A percentile compares a stretch with the other conserved stretches of the same genome.
Conservation (phyloP, 35 echinoderm and acorn worm species). For the Apostichopus parvimensis region DNA sequence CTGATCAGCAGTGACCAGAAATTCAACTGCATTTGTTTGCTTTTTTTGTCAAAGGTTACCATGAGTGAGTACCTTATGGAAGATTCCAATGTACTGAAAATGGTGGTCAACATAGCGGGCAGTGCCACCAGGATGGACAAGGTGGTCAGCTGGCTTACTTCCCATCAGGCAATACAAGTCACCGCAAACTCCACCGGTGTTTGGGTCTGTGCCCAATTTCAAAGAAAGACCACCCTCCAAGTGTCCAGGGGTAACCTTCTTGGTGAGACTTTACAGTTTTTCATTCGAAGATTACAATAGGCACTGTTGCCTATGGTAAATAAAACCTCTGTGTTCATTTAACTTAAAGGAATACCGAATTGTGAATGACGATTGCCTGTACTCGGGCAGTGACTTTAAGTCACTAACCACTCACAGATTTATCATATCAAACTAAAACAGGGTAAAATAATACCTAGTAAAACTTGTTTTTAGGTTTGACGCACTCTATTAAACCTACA, state of each 20-base stretch:
- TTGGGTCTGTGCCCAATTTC: conserved; percentile 90
- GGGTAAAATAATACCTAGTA: too few species aligned
- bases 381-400: too few species aligned
- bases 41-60: conserved; percentile 48
- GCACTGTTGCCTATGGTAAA: too few species aligned
- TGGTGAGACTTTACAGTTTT: conserved; percentile 35
- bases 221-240: conserved; percentile 86
- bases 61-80: conserved; percentile 99
- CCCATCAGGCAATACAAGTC: conserved; percentile 68
- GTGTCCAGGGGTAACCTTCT: conserved; percentile 90
- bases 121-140: conserved; percentile 70
- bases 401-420: too few species aligned
- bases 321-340: too few species aligned
- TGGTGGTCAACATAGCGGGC: conserved; percentile 78
- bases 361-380: too few species aligned
- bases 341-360: too few species aligned
- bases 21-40: neutral
- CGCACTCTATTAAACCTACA: too few species aligned
- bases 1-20: neutral
- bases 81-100: conserved; percentile 76
- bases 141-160: conserved; percentile 82
- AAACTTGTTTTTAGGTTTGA: too few species aligned
- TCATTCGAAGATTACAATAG: too few species aligned
- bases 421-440: too few species aligned
- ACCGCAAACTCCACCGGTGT: conserved; percentile 75